phyloP scores from a whole-genome alignment of 2,797 vertebrate genomes.

The Eupleurogrammus muticus region DNA sequence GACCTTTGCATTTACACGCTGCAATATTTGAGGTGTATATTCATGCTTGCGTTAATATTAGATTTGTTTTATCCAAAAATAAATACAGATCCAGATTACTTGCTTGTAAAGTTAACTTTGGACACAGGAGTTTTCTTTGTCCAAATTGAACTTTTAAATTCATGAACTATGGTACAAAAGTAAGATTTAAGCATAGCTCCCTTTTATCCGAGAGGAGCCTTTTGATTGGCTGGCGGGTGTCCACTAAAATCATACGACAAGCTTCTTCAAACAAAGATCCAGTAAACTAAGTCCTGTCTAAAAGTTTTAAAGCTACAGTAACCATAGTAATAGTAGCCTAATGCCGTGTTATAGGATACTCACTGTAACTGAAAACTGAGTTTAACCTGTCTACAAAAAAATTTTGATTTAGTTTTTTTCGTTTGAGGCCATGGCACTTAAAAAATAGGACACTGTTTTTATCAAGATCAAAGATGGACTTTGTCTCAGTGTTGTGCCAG shows the following conservation, averaged over 20 bases:
- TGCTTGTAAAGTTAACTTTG: background rate
- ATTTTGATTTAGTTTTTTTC: background rate
- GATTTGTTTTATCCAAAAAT: no score
- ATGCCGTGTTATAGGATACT: background rate
- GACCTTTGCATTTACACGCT: no score
- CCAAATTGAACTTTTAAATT: background rate
- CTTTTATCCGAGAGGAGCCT: no score
- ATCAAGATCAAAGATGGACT: no score
- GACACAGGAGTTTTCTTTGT: background rate
- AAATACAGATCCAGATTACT: no score
- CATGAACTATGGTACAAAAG: background rate
- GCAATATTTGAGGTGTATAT: no score
- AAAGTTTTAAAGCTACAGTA: background rate
- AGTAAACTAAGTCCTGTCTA: no score
- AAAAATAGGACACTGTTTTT: background rate
- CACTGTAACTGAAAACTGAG: background rate
- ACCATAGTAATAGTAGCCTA: background rate
- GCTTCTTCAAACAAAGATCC: background rate
- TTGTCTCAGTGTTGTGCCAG: background rate
- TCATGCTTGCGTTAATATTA: no score
- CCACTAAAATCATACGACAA: no score
- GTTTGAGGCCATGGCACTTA: background rate
- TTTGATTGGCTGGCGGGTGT: no score
- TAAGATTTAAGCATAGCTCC: background rate
- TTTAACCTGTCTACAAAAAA: no score